Base-by-base conservation (phyloP, 1,140 invertebrate species). In the Saccostrea cuccullata region DNA sequence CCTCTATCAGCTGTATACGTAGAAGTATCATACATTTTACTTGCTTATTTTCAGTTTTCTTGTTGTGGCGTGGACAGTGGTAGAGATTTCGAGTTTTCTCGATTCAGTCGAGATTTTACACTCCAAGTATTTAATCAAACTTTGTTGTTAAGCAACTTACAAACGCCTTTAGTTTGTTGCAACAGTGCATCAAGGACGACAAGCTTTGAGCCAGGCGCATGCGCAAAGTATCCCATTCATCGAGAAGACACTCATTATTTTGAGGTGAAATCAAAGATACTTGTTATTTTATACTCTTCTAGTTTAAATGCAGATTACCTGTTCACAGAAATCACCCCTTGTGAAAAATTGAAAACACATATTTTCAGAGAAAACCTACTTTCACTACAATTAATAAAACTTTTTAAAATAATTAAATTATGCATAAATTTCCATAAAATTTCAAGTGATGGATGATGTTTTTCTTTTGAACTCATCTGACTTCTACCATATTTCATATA, bases 141-240 rank as follows among this genome's bases (percentile, higher is more conserved):
- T 11, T 2, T 77, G 70, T 77, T 36, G 26, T 9, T 77, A 26
- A 77, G 70, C 70, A 77, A 77, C 70, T 77, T 77, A 12, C 70
- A 77, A 30, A 77, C 70, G 12, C 70, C 70, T 77, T 36, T 77
- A 36, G 70, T 26, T 13, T 77, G 70, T 77, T 77, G 70, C 15
- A 77, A 30, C 15, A 77, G 70, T 77, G 70, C 70, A 13, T 77
- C 70, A 36, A 30, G 70, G 30, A 26, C 26, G 12, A 77, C 70
- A 15, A 30, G 13, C 4, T 77, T 30, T 77, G 70, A 77, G 17
- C 70, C 70, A 12, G 70, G 70, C 11, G 70, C 70, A 77, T 77
- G 70, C 26, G 70, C 70, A 30, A 77, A 77, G 70, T 77, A 77
- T 77, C 70, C 70, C 15, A 77, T 77, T 11, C 70, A 36, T 4